phyloP scores from a whole-genome alignment of 2,113 vertebrate species.

The Vulpes ferrilata region DNA sequence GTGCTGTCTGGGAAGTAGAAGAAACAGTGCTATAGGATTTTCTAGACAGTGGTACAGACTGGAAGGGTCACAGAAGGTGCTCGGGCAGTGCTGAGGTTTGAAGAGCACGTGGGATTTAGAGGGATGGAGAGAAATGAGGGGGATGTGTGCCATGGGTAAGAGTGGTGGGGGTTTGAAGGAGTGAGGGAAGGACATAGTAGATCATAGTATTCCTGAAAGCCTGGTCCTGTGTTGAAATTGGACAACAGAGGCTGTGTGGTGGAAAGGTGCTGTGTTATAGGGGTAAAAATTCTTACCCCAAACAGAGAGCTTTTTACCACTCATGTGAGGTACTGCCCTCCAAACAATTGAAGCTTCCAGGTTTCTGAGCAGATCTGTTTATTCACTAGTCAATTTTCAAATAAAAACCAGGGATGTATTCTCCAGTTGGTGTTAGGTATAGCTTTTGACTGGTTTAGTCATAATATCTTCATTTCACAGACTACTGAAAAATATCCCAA shows the following conservation, averaged over 20 bases:
- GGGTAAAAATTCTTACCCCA: neutral
- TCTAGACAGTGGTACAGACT: neutral
- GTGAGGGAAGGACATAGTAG: neutral
- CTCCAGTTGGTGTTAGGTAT: neutral
- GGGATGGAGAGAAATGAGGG: neutral
- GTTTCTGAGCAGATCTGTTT: neutral
- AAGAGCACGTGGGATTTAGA: neutral
- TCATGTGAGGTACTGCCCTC: neutral
- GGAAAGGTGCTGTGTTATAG: neutral
- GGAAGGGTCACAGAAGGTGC: neutral
- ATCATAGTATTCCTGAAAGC: neutral
- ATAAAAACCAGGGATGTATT: neutral
- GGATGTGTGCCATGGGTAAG: neutral
- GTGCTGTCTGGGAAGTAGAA: neutral
- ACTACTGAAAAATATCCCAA: neutral
- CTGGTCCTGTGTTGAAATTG: too few species aligned
- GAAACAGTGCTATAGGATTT: neutral
- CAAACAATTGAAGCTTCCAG: neutral
- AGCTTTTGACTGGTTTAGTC: neutral
- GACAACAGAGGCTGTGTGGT: neutral
- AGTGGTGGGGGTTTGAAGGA: neutral
- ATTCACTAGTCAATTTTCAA: neutral
- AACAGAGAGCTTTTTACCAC: neutral
- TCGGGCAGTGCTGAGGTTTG: neutral
- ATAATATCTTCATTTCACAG: neutral